phyloP scores from a whole-genome alignment of 2,888 invertebrate species.

The Campaea margaritaria region DNA sequence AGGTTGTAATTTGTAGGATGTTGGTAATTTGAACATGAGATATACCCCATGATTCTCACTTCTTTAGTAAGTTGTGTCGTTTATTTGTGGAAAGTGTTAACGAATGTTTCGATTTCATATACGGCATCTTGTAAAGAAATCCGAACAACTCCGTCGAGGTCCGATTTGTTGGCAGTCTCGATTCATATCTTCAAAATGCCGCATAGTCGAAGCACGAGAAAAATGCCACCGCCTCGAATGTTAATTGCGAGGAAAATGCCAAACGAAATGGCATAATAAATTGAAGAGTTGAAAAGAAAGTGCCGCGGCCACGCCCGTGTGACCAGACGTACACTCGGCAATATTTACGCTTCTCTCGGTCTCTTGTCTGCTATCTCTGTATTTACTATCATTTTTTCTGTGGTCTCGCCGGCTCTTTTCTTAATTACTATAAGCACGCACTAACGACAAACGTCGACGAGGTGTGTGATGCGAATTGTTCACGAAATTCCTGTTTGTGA shows the following conservation, averaged over 20 bases:
- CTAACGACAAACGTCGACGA: constrained; percentile 31
- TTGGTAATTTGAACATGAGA: constrained; percentile 18
- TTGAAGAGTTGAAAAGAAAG: constrained; percentile 41
- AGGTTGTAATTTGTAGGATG: constrained; percentile 20
- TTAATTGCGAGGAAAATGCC: constrained; percentile 46
- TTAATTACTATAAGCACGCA: constrained; percentile 48
- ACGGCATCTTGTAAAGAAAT: constrained; percentile 8
- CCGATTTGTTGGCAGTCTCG: constrained; percentile 12
- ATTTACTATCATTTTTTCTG: constrained; percentile 11
- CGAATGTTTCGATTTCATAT: constrained; percentile 2
- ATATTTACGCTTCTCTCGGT: constrained; percentile 29
- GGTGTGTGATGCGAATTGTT: constrained; percentile 18
- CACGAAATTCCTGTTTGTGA: constrained; percentile 13
- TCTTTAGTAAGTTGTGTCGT: not conserved
- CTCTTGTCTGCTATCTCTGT: constrained; percentile 34
- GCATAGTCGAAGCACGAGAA: constrained; percentile 26
- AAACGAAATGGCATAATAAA: constrained; percentile 45
- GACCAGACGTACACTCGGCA: constrained; percentile 5
- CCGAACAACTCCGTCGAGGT: constrained; percentile 5
- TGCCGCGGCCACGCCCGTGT: constrained; percentile 32
- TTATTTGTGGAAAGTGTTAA: not conserved
- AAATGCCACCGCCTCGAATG: constrained; percentile 39
- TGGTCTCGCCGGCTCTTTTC: constrained; percentile 31
- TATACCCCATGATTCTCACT: constrained; percentile 5
- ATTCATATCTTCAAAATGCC: constrained; percentile 29